Percentiles rank a stretch among this genome's conserved stretches.
Conservation (phyloP, 2,797 vertebrate species). For the Crenichthys baileyi region DNA sequence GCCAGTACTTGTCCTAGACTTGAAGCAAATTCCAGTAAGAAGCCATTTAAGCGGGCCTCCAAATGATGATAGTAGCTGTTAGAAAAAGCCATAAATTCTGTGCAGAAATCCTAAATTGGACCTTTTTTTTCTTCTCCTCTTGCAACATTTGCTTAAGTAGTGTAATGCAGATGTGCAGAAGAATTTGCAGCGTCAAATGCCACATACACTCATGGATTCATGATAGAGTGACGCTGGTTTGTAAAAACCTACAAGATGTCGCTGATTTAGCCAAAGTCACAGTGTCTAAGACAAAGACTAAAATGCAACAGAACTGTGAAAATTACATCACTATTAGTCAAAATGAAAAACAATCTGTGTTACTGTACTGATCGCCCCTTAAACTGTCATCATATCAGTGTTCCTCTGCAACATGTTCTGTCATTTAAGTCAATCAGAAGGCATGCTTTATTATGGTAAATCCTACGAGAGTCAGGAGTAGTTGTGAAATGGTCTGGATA, state of each 20-base stretch:
- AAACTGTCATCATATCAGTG: slow-evolving; percentile 36
- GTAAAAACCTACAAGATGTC: slow-evolving; percentile 23
- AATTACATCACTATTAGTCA: slow-evolving; percentile 5
- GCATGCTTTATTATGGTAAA: slow-evolving; percentile 33
- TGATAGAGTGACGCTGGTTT: slow-evolving; percentile 42
- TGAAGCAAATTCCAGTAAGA: background rate
- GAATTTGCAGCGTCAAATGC: slow-evolving; percentile 69
- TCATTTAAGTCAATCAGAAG: slow-evolving; percentile 45
- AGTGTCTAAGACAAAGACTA: background rate
- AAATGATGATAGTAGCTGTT: slow-evolving; percentile 24
- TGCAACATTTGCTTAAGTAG: slow-evolving; percentile 66
- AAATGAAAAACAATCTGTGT: slow-evolving; percentile 19
- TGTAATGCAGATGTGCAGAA: slow-evolving; percentile 64
- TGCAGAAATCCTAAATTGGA: slow-evolving; percentile 40
- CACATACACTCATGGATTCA: slow-evolving; percentile 48
- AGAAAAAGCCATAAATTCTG: slow-evolving; percentile 36
- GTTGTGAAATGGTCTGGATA: too few species aligned
- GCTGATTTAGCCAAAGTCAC: slow-evolving; percentile 53
- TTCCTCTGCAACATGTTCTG: slow-evolving; percentile 53
- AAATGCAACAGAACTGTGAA: slow-evolving; percentile 29
- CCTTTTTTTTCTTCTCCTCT: slow-evolving; percentile 31
- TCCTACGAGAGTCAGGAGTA: slow-evolving; percentile 28
- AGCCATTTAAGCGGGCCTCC: background rate
- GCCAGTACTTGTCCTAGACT: background rate
- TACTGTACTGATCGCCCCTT: slow-evolving; percentile 28